Evolutionary conservation across 2,888 invertebrate species (phyloP).

Genomic region (Drosophila multiciliata): DNA sequence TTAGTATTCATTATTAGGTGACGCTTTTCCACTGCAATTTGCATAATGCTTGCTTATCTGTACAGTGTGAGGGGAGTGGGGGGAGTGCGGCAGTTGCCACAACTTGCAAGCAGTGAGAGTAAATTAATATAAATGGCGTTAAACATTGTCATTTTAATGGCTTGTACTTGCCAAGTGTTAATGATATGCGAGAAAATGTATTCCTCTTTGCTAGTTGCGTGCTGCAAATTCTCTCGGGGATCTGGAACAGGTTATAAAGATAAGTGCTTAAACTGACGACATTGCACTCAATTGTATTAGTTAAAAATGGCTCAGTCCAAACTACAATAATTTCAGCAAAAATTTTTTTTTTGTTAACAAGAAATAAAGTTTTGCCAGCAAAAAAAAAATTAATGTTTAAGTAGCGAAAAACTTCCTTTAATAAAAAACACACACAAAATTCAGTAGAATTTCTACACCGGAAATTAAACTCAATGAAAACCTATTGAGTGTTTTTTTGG

Average conservation of each 20-base stretch:
- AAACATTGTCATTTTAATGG: slow-evolving; percentile 56
- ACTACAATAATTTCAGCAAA: not conserved
- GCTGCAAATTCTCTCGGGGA: slow-evolving; percentile 28
- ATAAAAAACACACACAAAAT: slow-evolving; percentile 2
- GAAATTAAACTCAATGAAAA: slow-evolving; percentile 9
- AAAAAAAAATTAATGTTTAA: not conserved
- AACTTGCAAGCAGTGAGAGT: slow-evolving; percentile 59
- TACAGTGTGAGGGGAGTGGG: slow-evolving; percentile 12
- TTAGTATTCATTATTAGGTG: slow-evolving; percentile 81
- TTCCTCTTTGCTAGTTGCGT: slow-evolving; percentile 31
- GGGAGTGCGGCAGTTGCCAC: slow-evolving; percentile 55
- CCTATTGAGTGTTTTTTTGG: slow-evolving; percentile 2
- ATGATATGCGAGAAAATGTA: slow-evolving; percentile 32
- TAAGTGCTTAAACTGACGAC: not conserved
- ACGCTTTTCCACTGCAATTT: slow-evolving; percentile 53
- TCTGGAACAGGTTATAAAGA: not conserved
- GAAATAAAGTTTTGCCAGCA: not conserved
- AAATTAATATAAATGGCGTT: slow-evolving; percentile 73
- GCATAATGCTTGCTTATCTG: slow-evolving; percentile 66
- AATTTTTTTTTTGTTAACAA: too few relatives aligned
- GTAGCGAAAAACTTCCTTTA: not conserved
- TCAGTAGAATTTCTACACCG: slow-evolving; percentile 21
- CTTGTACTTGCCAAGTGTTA: slow-evolving; percentile 49
- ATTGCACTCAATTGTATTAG: not conserved
- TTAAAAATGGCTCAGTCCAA: not conserved